phyloP scores from a whole-genome alignment of 2,113 vertebrate species.

The Tichodroma muraria region DNA sequence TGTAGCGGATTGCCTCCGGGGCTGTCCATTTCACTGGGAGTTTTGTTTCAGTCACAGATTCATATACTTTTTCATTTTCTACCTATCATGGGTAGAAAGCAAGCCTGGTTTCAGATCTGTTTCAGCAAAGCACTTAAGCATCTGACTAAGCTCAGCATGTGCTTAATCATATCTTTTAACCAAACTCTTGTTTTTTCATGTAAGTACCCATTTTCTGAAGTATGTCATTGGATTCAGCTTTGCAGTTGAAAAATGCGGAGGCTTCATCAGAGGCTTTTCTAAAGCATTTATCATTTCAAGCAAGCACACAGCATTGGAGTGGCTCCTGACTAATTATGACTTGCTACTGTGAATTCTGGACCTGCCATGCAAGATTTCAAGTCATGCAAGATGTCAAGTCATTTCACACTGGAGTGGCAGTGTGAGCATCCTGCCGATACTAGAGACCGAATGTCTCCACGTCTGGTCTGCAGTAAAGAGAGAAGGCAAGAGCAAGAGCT shows the following conservation, averaged over 20 bases:
- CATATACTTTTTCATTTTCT: conserved; percentile 81
- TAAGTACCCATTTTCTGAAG: not conserved
- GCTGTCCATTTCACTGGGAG: conserved; percentile 98
- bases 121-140: not conserved
- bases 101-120: not conserved
- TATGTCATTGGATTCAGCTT: not conserved
- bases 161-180: not conserved
- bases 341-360: conserved; percentile 20
- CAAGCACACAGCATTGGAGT: not conserved
- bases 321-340: conserved; percentile 24
- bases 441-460: not conserved
- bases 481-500: not conserved
- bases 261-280: not conserved
- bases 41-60: conserved; percentile 80
- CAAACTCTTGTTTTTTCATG: not conserved
- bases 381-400: too few relatives aligned
- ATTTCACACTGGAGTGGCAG: too few relatives aligned
- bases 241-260: not conserved
- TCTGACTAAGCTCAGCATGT: not conserved
- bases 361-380: not conserved
- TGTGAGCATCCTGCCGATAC: not conserved
- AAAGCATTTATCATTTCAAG: conserved; percentile 37
- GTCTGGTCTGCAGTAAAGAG: conserved; percentile 4
- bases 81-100: conserved; percentile 65
- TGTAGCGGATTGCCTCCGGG: conserved; percentile 81